phyloP scores from a whole-genome alignment of 2,797 vertebrate species.

The Chelidonichthys spinosus region DNA sequence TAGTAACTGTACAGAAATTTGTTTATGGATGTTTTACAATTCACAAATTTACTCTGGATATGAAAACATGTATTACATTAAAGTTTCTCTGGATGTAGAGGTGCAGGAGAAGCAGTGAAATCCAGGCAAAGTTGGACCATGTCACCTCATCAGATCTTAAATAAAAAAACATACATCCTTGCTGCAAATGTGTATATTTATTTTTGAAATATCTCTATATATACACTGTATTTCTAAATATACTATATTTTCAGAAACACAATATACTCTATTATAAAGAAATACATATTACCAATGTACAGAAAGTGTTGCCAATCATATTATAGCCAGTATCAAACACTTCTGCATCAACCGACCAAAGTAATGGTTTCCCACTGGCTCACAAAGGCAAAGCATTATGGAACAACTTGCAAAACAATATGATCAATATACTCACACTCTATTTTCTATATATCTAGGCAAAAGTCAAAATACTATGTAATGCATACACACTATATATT shows the following conservation, averaged over 20 bases:
- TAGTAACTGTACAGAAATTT: not conserved
- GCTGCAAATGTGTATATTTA: not conserved
- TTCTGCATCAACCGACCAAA: constrained; percentile 7
- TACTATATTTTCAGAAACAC: not conserved
- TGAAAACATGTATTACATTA: not conserved
- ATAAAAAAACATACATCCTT: not conserved
- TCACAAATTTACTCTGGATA: not conserved
- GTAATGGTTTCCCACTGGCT: not conserved
- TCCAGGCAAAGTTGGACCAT: not conserved
- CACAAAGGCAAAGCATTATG: not conserved
- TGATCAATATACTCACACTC: constrained; percentile 1
- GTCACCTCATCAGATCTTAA: constrained; percentile 6
- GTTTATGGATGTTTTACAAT: not conserved
- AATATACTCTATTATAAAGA: not conserved
- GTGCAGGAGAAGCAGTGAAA: constrained; percentile 13
- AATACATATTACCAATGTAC: not conserved
- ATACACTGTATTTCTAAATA: not conserved
- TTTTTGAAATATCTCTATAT: not conserved
- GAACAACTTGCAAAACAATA: constrained; percentile 3
- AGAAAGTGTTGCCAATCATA: constrained; percentile 16
- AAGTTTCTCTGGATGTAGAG: constrained; percentile 8
- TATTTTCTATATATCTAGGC: not conserved
- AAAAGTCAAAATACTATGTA: not conserved
- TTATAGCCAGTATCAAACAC: not conserved
- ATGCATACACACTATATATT: not conserved